These are phyloP conservation scores for Zaprionus vittiger DNA, from an alignment of 1,140 invertebrate species.

Conservation along the genomic window DNA sequence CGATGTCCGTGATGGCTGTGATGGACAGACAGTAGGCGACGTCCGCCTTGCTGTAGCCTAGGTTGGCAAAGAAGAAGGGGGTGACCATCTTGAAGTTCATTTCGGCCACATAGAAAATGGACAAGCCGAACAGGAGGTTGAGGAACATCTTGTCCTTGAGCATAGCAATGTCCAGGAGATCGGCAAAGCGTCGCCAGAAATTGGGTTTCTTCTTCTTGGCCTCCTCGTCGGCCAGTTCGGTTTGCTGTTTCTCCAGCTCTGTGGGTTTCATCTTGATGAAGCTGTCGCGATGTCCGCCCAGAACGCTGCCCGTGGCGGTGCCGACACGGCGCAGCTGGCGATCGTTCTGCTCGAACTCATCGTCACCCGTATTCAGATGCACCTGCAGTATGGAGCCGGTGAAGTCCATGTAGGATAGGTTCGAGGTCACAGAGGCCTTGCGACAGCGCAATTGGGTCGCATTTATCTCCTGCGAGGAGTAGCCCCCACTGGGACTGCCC, in stretches of 20 bases:
- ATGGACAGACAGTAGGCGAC: constrained; percentile 89
- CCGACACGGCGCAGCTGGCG: constrained; percentile 77
- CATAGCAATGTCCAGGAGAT: constrained; percentile 87
- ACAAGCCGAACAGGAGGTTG: constrained; percentile 89
- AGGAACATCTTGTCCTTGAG: constrained; percentile 88
- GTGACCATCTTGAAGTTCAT: constrained; percentile 91
- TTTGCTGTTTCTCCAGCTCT: constrained; percentile 70
- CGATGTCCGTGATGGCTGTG: constrained; percentile 89
- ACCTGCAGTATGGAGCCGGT: constrained; percentile 89
- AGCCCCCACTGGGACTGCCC: constrained; percentile 53
- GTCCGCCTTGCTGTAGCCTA: constrained; percentile 88
- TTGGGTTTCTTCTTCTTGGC: constrained; percentile 79
- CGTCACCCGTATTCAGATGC: constrained; percentile 86
- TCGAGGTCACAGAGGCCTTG: constrained; percentile 88
- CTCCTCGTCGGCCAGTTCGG: constrained; percentile 56
- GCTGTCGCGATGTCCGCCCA: constrained; percentile 74
- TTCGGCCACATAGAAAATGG: constrained; percentile 90
- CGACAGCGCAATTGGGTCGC: constrained; percentile 84
- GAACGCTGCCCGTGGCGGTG: constrained; percentile 70
- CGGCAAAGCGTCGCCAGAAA: constrained; percentile 86
- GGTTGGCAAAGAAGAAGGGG: constrained; percentile 89
- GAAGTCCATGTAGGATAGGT: constrained; percentile 89
- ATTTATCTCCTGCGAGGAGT: constrained; percentile 75
- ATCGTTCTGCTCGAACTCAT: constrained; percentile 82
- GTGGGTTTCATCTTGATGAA: constrained; percentile 83